phyloP scores from a whole-genome alignment of 2,888 invertebrate species.

The Nomada ruficornis region DNA sequence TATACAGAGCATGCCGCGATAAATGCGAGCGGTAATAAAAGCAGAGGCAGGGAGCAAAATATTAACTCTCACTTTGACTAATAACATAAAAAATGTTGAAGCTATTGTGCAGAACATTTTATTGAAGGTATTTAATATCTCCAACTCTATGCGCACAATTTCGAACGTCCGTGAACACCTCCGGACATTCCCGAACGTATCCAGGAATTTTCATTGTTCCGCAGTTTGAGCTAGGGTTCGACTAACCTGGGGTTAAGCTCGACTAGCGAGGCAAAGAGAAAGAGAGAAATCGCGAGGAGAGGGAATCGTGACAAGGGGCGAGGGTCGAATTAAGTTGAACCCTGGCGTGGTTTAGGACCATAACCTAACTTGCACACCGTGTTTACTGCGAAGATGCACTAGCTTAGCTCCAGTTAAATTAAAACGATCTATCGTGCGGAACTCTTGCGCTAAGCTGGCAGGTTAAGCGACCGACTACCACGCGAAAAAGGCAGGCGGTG shows the following conservation, averaged over 20 bases:
- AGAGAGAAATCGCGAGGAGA: constrained; percentile 20
- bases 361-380: constrained; percentile 72
- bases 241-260: constrained; percentile 69
- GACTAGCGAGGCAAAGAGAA: constrained; percentile 37
- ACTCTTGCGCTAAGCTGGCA: constrained; percentile 79
- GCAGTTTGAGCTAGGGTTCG: constrained; percentile 58
- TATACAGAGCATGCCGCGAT: too few species aligned
- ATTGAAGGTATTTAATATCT: too few species aligned
- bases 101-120: too few species aligned
- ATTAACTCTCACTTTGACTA: too few species aligned
- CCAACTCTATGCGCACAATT: too few species aligned
- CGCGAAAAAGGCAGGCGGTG: constrained; percentile 21
- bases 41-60: too few species aligned
- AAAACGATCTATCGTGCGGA: constrained; percentile 81
- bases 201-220: constrained; percentile 61
- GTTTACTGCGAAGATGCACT: constrained; percentile 66
- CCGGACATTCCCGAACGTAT: constrained; percentile 6
- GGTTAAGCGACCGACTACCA: constrained; percentile 75
- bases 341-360: constrained; percentile 72
- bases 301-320: constrained; percentile 34
- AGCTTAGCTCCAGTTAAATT: constrained; percentile 81
- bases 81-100: too few species aligned
- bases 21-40: too few species aligned
- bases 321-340: constrained; percentile 77
- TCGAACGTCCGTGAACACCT: too few species aligned